Conservation (phyloP, 2,888 invertebrate genomes). For the Nymphalis c-album region DNA sequence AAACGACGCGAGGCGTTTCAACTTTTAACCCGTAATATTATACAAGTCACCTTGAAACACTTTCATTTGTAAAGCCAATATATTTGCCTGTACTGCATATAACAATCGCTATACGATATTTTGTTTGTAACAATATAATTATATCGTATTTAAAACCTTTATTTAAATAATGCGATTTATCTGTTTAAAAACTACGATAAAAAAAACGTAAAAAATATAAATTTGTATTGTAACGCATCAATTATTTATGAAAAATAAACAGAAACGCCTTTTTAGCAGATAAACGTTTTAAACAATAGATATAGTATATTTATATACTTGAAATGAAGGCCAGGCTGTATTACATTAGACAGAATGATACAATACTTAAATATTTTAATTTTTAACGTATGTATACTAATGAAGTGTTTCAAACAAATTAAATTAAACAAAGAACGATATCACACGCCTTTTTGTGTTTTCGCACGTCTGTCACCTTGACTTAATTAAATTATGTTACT, state of each 20-base stretch:
- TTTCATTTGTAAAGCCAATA: slow-evolving; percentile 49
- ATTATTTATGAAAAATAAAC: too few relatives aligned
- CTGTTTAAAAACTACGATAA: too few relatives aligned
- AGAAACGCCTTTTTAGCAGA: too few relatives aligned
- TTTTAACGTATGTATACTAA: slow-evolving; percentile 1
- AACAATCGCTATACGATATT: not conserved
- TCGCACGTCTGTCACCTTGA: slow-evolving; percentile 56
- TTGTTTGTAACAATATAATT: not conserved
- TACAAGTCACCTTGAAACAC: slow-evolving; percentile 67
- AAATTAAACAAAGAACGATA: slow-evolving; percentile 41
- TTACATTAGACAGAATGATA: not conserved
- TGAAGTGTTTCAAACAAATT: slow-evolving; percentile 21
- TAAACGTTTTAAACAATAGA: too few relatives aligned
- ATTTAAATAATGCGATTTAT: too few relatives aligned
- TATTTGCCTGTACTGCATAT: slow-evolving; percentile 16
- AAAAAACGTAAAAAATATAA: too few relatives aligned
- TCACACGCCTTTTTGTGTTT: slow-evolving; percentile 53
- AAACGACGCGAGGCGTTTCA: slow-evolving; percentile 41
- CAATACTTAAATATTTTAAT: not conserved
- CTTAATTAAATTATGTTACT: slow-evolving; percentile 38
- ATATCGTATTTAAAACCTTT: not conserved
- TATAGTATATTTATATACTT: too few relatives aligned
- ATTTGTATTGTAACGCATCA: too few relatives aligned
- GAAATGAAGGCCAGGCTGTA: too few relatives aligned
- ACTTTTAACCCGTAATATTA: slow-evolving; percentile 53